Conservation (phyloP, 2,888 invertebrate species). For the Pristionchus japonicus region DNA sequence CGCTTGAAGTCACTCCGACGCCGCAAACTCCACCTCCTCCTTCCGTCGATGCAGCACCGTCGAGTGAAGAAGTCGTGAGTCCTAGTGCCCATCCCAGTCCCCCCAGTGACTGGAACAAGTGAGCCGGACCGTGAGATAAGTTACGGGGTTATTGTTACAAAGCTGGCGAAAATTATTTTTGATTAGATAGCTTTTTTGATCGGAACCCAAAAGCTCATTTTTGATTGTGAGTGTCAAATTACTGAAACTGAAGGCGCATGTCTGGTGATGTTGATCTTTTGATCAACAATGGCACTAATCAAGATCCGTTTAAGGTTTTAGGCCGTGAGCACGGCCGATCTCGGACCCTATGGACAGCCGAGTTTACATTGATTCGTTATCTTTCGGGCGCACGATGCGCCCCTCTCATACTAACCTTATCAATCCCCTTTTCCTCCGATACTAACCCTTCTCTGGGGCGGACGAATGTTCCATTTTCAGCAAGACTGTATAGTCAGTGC, state of each 20-base stretch:
- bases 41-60: background rate
- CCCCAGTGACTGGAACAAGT: too few relatives aligned
- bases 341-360: background rate
- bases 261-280: background rate
- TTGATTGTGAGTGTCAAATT: background rate
- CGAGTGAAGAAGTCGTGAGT: background rate
- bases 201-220: background rate
- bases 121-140: too few relatives aligned
- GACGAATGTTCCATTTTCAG: background rate
- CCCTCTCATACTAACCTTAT: background rate
- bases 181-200: background rate
- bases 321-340: background rate
- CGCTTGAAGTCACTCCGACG: background rate
- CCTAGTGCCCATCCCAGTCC: background rate
- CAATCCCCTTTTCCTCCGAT: background rate
- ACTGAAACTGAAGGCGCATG: background rate
- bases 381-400: background rate
- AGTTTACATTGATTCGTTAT: too few relatives aligned
- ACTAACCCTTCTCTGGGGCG: background rate
- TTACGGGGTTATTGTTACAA: too few relatives aligned
- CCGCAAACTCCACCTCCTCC: background rate
- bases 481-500: background rate
- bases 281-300: background rate
- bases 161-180: too few relatives aligned
- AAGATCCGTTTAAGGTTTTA: background rate